Percentiles rank a stretch among this genome's conserved stretches.
phyloP scores from a whole-genome alignment of 2,113 vertebrate species.

The Rousettus leschenaultii region DNA sequence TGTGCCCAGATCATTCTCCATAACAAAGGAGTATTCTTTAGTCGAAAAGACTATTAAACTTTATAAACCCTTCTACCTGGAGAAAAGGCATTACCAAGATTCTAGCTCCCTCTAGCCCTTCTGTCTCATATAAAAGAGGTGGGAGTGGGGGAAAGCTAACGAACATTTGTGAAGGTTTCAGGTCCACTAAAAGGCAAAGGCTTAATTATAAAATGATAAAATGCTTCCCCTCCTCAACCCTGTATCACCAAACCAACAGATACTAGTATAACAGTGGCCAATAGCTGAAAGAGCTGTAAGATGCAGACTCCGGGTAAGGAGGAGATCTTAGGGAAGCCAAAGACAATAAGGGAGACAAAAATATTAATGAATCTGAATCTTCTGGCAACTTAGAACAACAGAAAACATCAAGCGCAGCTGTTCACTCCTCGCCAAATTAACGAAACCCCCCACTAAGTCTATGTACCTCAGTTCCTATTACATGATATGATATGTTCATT shows the following conservation, averaged over 20 bases:
- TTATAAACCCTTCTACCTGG: neutral
- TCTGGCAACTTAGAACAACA: neutral
- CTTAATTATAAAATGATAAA: neutral
- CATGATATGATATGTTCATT: neutral
- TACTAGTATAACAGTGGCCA: neutral
- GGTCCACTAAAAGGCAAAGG: neutral
- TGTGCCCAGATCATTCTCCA: neutral
- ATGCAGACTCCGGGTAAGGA: neutral
- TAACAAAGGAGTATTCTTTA: neutral
- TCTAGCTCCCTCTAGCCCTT: neutral
- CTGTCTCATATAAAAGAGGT: neutral
- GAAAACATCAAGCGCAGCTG: neutral
- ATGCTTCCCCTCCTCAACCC: neutral
- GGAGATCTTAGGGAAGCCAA: neutral
- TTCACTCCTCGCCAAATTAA: neutral
- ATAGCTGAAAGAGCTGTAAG: neutral
- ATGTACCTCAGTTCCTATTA: neutral
- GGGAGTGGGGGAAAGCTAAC: neutral
- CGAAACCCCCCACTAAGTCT: neutral
- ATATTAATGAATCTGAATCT: neutral
- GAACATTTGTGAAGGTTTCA: neutral
- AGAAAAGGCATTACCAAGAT: neutral
- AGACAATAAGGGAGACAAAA: neutral
- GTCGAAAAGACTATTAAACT: neutral
- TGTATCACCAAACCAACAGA: neutral